Percentiles rank a stretch among this genome's conserved stretches.
Evolutionary conservation across 1,140 invertebrate genomes (phyloP).

Genomic region (Danaus plexippus): DNA sequence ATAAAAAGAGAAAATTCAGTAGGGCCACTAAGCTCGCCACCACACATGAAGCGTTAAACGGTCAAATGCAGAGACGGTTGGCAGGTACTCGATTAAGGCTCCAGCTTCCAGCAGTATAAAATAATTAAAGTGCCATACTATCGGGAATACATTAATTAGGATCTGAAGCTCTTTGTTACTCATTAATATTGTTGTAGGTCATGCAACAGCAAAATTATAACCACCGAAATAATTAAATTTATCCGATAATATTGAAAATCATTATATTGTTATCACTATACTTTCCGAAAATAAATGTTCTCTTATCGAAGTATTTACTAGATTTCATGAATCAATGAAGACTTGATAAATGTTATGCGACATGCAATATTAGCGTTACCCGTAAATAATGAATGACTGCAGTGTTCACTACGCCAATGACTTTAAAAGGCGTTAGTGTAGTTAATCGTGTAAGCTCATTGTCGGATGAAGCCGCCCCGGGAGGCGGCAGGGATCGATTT

Average conservation of each 20-base stretch:
- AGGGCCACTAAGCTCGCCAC: conserved; percentile 62
- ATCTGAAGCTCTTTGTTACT: conserved; percentile 46
- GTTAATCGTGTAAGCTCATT: conserved; percentile 67
- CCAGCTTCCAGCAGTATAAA: conserved; percentile 44
- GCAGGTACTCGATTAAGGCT: conserved; percentile 46
- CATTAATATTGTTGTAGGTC: conserved; percentile 29
- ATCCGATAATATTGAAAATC: no score
- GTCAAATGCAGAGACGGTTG: conserved; percentile 50
- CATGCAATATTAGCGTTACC: conserved; percentile 41
- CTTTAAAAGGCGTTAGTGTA: conserved; percentile 65
- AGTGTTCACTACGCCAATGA: conserved; percentile 53
- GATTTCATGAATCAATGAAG: conserved; percentile 14
- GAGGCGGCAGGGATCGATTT: conserved; percentile 60
- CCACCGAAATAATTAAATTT: no score
- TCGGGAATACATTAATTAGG: conserved; percentile 56
- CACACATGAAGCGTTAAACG: conserved; percentile 66
- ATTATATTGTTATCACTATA: no score
- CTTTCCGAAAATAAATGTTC: no score
- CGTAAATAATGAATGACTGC: conserved; percentile 46
- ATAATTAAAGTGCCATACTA: conserved; percentile 71
- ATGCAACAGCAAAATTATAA: conserved; percentile 45
- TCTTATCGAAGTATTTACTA: no score
- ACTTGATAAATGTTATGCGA: conserved; percentile 38
- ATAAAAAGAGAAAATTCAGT: conserved; percentile 67
- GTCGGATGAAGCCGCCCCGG: conserved; percentile 42